These are phyloP conservation scores for Euborellia annulipes DNA, from an alignment of 1,140 invertebrate genomes.

Conservation along the genomic window DNA sequence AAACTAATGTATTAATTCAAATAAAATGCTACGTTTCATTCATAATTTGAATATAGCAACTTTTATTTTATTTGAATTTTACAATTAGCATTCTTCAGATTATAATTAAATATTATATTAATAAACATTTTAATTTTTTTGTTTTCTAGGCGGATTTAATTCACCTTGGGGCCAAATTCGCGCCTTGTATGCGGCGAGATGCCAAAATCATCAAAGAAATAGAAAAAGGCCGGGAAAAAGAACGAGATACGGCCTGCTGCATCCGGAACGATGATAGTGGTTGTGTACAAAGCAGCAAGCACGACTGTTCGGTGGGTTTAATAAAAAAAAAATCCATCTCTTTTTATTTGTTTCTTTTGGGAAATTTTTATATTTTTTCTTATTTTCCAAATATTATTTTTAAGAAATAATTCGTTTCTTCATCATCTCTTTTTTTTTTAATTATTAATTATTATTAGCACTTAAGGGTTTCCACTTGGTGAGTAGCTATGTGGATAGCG, in stretches of 20 bases:
- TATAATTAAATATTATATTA: background rate
- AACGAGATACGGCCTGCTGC: slow-evolving; percentile 88
- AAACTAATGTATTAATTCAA: no score
- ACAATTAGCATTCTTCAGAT: background rate
- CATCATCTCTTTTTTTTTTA: no score
- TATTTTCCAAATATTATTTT: no score
- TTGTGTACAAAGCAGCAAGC: slow-evolving; percentile 89
- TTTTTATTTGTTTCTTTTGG: no score
- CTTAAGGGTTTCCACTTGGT: no score
- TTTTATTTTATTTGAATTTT: no score
- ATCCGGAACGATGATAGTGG: slow-evolving; percentile 93
- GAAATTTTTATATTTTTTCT: no score
- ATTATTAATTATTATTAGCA: no score
- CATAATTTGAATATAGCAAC: background rate
- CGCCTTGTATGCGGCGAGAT: slow-evolving; percentile 94
- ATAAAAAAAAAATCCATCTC: no score
- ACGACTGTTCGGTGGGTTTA: slow-evolving; percentile 89
- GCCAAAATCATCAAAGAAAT: slow-evolving; percentile 78
- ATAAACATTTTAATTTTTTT: slow-evolving; percentile 3
- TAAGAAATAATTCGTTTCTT: no score
- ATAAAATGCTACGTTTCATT: no score
- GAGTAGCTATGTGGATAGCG: no score
- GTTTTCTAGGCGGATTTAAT: slow-evolving; percentile 74
- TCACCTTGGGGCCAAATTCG: slow-evolving; percentile 95
- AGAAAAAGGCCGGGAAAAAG: slow-evolving; percentile 63